These are phyloP conservation scores for Salmo trutta DNA, from an alignment of 2,797 vertebrate genomes.

Conservation along the genomic window DNA sequence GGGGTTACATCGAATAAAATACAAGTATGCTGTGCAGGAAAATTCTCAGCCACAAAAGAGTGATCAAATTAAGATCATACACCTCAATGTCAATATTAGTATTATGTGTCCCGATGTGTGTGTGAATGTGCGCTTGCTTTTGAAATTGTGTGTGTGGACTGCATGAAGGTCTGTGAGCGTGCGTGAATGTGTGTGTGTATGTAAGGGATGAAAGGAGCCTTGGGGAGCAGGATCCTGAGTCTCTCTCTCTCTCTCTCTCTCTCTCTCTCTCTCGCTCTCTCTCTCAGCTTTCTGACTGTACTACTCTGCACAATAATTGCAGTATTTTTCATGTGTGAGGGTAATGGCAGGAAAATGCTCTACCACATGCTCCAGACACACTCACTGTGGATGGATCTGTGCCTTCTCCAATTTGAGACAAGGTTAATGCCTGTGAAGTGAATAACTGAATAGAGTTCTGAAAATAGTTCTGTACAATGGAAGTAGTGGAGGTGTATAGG, in stretches of 20 bases:
- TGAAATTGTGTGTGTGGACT: neutral
- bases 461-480: neutral
- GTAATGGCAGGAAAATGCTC: conserved; percentile 32
- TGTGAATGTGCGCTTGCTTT: conserved; percentile 14
- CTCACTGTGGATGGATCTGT: neutral
- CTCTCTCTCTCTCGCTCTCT: neutral
- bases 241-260: neutral
- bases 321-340: conserved; percentile 34
- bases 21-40: too few species aligned
- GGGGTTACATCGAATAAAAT: too few species aligned
- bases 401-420: conserved; percentile 26
- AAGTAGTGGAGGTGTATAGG: neutral
- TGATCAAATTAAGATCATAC: too few species aligned
- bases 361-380: neutral
- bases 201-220: neutral
- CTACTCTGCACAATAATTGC: conserved; percentile 27
- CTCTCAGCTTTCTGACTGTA: neutral
- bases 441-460: conserved; percentile 1
- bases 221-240: neutral
- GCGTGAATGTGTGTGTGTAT: neutral
- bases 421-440: conserved; percentile 16
- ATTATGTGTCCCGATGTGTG: conserved; percentile 16
- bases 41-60: too few species aligned
- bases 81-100: too few species aligned
- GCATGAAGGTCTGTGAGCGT: neutral